Percentiles rank a stretch among this genome's conserved stretches.
Evolutionary conservation across 1,140 invertebrate genomes (phyloP).

Genomic region (Drosophila tropicalis): DNA sequence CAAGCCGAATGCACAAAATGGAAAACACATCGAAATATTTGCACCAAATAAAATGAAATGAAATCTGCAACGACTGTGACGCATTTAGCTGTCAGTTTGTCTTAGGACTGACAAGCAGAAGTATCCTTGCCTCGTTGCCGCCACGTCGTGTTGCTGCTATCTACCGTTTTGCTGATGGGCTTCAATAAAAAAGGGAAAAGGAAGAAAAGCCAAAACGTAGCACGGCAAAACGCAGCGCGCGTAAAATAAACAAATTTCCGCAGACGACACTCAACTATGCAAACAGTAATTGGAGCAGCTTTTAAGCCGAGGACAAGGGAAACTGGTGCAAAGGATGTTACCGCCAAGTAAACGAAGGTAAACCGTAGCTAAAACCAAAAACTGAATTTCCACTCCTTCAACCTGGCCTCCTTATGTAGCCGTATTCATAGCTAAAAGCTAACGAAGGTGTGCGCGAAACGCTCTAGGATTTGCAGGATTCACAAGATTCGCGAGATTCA

Average conservation of each 20-base stretch:
- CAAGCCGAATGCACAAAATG: constrained; percentile 47
- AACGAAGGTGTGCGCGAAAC: constrained; percentile 44
- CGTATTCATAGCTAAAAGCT: constrained; percentile 47
- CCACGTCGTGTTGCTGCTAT: constrained; percentile 25
- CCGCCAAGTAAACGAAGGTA: constrained; percentile 53
- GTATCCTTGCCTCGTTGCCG: constrained; percentile 31
- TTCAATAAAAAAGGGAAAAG: constrained; percentile 45
- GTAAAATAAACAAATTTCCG: constrained; percentile 81
- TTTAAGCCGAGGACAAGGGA: constrained; percentile 34
- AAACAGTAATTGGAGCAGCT: constrained; percentile 78
- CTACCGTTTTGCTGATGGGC: constrained; percentile 13
- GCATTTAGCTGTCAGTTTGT: constrained; percentile 78
- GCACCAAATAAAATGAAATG: constrained; percentile 50
- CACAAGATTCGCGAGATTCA: constrained; percentile 47
- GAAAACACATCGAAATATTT: constrained; percentile 66
- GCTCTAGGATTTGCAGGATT: constrained; percentile 41
- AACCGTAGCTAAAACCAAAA: constrained; percentile 66
- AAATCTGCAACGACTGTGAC: constrained; percentile 74
- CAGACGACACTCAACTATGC: constrained; percentile 78
- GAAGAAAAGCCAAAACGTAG: constrained; percentile 8
- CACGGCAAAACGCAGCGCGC: constrained; percentile 70
- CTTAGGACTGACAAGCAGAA: constrained; percentile 51
- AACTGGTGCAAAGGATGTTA: constrained; percentile 20
- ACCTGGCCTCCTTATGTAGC: neutral
- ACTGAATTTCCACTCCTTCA: constrained; percentile 45